phyloP scores from a whole-genome alignment of 2,888 invertebrate species.

The Ischnura elegans region DNA sequence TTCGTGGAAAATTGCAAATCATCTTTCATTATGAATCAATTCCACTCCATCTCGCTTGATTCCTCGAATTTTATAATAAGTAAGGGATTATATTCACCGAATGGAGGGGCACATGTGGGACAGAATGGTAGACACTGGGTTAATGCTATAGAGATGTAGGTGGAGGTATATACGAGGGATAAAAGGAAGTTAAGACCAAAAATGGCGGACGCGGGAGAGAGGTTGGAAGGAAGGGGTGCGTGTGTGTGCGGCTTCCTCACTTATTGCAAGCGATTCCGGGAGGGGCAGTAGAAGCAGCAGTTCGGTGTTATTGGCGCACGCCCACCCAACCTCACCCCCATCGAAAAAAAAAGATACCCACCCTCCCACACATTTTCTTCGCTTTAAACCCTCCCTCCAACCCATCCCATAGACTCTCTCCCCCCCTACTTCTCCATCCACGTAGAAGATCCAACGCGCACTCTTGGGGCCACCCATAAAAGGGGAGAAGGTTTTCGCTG shows the following conservation, averaged over 20 bases:
- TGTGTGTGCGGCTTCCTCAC: not conserved
- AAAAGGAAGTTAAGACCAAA: no score
- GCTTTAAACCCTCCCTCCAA: no score
- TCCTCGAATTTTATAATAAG: no score
- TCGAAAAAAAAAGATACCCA: not conserved
- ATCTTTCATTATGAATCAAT: no score
- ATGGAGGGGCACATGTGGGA: no score
- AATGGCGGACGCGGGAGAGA: not conserved
- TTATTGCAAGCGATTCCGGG: constrained; percentile 61
- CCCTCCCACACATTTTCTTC: not conserved
- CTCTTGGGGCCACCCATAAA: constrained; percentile 40
- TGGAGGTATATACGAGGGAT: not conserved
- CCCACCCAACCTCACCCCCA: constrained; percentile 2
- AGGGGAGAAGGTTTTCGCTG: not conserved
- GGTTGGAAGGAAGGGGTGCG: not conserved
- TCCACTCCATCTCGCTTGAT: no score
- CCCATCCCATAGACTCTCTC: not conserved
- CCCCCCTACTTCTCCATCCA: not conserved
- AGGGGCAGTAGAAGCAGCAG: no score
- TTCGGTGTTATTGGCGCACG: constrained; percentile 60
- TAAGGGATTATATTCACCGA: no score
- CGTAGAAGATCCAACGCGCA: not conserved
- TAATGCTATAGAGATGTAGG: not conserved
- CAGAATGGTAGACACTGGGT: no score
- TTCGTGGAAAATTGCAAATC: no score